A percentile compares a stretch with the other conserved stretches of the same genome.
Conservation (phyloP, 2,797 vertebrate genomes). For the Forpus xanthops region DNA sequence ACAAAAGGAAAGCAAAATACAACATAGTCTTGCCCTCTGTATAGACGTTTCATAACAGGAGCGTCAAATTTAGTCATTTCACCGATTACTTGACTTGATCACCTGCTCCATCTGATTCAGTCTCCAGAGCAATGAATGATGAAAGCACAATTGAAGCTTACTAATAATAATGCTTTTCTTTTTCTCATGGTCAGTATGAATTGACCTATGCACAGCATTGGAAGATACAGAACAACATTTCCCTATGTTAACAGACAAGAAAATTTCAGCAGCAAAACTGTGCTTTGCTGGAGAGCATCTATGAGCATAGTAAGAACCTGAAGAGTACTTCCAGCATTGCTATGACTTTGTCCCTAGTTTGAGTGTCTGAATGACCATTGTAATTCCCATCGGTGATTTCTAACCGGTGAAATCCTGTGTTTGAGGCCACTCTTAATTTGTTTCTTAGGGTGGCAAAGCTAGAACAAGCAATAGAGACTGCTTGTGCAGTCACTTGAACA, state of each 20-base stretch:
- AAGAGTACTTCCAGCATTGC: background rate
- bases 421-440: background rate
- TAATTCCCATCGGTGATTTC: background rate
- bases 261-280: background rate
- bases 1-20: background rate
- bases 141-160: conserved; percentile 16
- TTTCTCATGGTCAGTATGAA: conserved; percentile 8
- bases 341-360: accelerated
- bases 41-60: background rate
- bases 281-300: background rate
- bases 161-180: background rate
- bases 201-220: background rate
- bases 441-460: background rate
- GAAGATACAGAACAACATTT: background rate
- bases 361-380: background rate
- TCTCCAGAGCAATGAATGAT: background rate
- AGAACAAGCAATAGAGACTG: accelerated
- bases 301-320: background rate
- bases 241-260: background rate
- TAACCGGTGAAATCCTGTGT: background rate
- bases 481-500: background rate
- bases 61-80: background rate
- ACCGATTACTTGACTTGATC: conserved; percentile 15
- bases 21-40: background rate
- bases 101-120: conserved; percentile 17